Evolutionary conservation across 1,140 invertebrate species (phyloP), one percentile per base, ranked within the genome.

Genomic region (Tenebrio molitor): DNA sequence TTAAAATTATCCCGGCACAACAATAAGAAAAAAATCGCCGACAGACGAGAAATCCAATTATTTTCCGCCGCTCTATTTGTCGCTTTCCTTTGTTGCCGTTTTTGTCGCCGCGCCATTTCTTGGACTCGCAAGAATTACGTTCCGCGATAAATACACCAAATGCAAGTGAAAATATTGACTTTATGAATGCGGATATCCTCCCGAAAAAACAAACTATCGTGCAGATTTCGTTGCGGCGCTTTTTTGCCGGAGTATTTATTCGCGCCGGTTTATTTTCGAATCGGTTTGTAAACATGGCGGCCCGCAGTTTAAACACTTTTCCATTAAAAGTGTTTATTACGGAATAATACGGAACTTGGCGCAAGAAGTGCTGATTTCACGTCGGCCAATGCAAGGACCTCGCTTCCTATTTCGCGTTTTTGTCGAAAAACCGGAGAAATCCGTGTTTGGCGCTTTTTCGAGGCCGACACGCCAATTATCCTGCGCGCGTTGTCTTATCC

Each of bases 151-250:
- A 39, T 39, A 39, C n/a, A 12, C 4, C 36, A 2, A 12, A 12
- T 12, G 36, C 23, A 12, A 15, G 50, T 1, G 23, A 58, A 58
- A 58, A 58, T 58, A 58, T 58, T 58, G 50, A 58, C 50, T 14
- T 29, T 53, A 46, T 25, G 46, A 25, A 53, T 53, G 46, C 46
- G 46, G 46, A 53, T 53, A 53, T 53, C 46, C 46, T 53, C 19
- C 21, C 8, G n/a, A 53, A 53, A 53, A 53, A 53, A 25, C 46
- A 53, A 53, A 53, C 46, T 53, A 53, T 23, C 19, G 19, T 25
- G n/a, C 5, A n/a, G 21, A 53, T 53, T 46, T 46, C 42, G 42
- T 19, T 46, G 23, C 21, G 19, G n/a, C 46, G 19, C 29, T 58
- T 15, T 50, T 50, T 50, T 8, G 1, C 6, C 5, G 4, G 12